Evolutionary conservation across 2,797 vertebrate genomes (phyloP), one percentile per base, ranked within the genome.

Genomic region (Simalia tracyae): DNA sequence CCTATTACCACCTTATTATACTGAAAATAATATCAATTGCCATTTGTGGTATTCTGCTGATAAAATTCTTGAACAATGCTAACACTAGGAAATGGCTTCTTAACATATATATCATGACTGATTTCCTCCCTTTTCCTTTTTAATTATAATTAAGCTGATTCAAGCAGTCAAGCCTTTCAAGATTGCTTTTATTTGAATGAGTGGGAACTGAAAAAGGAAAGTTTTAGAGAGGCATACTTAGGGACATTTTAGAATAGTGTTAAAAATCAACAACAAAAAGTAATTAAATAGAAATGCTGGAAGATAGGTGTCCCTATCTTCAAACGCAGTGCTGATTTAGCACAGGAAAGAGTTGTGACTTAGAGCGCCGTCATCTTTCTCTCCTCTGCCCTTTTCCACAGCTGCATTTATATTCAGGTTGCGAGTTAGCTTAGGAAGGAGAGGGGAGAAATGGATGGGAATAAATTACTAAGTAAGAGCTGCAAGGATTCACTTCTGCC

Each of bases 231-330:
- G 12, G 5, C 31, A 68, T 68, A 68, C 31, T 68, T n/a, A 56
- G 42, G 4, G 11, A 26, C 14, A 19, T 81, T 81, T 3, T 88
- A 64, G 42, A 15, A 57, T 28, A 91, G 92, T 42, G 56, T 91
- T 59, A 66, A 60, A 93, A 90, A 61, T 91, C 64, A 90, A 76
- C 22, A 84, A 87, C 87, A 46, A 54, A 91, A 86, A 89, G 84
- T 17, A 92, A 93, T 46, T 81, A 87, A 87, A 93, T 14, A 24
- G 85, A 66, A 6, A 46, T 91, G 89, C 84, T 66, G 84, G 88
- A 36, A 36, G 36, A 36, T 36, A 1, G n/a, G 15, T 17, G 31
- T 24, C 63, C 8, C 9, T 11, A 84, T 28, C 42, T 84, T 85
- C 42, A 31, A 22, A 85, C 31, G 2, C 26, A 63, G 7, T 26